Base-by-base conservation (phyloP, 2,888 invertebrate species). In the Oxytorus armatus region DNA sequence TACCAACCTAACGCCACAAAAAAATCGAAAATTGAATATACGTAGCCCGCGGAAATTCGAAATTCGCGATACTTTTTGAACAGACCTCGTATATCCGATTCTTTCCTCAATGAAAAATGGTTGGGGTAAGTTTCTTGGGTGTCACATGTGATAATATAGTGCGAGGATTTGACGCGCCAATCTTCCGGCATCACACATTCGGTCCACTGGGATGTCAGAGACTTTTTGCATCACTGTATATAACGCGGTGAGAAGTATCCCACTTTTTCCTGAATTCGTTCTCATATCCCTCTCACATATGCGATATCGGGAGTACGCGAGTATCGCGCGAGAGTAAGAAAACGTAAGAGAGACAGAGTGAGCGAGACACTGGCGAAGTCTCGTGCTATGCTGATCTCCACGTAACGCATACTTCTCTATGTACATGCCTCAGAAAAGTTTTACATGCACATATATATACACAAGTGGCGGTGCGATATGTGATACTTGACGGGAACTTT, bases 141-240 rank as follows among this genome's bases (percentile, higher is more conserved):
- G 10, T 57, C 25, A 0, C 25, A 42, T 39, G n/a, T 8, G 14
- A 2, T 18, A 25, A 57, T 44, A 69, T 29, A 36, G 63, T 3
- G 39, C 18, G n/a, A 61, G 57, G 51, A 44, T 78, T 68, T 39
- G 25, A 42, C 21, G 42, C 72, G 66, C 39, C 73, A 78, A 78
- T 78, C 61, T 78, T 73, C 29, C 44, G 59, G 23, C 51, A 44
- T 14, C 44, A 25, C 33, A 44, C 70, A 29, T n/a, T n/a, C n/a
- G n/a, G n/a, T n/a, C n/a, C n/a, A n/a, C n/a, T n/a, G n/a, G 51
- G 59, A 68, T 16, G 33, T 11, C 8, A n/a, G 39, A 57, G 51
- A 57, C 65, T 66, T 72, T 51, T 66, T 33, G 53, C 51, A 25
- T n/a, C n/a, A 59, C 44, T 51, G 44, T 69, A 44, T 44, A 18